Conservation (phyloP, 2,797 vertebrate species). For the Agapornis canus region DNA sequence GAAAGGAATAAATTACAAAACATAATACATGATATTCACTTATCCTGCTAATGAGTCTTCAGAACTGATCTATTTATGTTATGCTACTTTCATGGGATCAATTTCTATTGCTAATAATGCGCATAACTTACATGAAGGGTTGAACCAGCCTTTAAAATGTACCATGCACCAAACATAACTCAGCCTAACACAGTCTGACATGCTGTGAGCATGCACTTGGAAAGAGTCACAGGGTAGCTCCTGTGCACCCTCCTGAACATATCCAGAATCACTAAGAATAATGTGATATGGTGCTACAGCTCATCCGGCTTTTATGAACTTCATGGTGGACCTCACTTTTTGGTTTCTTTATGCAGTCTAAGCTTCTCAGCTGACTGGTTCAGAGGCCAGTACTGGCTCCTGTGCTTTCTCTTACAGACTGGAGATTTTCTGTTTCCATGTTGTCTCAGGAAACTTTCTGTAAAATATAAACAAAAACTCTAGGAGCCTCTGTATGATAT, state of each 20-base stretch:
- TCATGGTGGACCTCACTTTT: not conserved
- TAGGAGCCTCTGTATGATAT: not conserved
- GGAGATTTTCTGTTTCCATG: not conserved
- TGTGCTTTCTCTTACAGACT: not conserved
- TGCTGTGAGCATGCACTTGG: not conserved
- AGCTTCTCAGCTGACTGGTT: not conserved
- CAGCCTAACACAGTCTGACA: not conserved
- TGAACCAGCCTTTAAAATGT: not conserved
- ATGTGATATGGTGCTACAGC: not conserved
- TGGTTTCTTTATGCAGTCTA: not conserved
- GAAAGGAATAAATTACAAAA: conserved; percentile 5
- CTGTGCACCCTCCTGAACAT: not conserved
- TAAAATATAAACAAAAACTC: not conserved
- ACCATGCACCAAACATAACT: not conserved
- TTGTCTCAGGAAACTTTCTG: not conserved
- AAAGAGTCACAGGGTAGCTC: not conserved
- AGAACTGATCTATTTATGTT: not conserved
- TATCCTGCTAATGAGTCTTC: conserved; percentile 10
- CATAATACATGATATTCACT: not conserved
- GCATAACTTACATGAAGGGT: not conserved
- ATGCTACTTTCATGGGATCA: not conserved
- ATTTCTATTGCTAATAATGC: not conserved
- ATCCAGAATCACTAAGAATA: not conserved
- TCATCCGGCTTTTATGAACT: not conserved
- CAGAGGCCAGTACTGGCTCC: not conserved